Conservation (phyloP, 2,888 invertebrate genomes). For the Zhuqinia jingwanae region DNA sequence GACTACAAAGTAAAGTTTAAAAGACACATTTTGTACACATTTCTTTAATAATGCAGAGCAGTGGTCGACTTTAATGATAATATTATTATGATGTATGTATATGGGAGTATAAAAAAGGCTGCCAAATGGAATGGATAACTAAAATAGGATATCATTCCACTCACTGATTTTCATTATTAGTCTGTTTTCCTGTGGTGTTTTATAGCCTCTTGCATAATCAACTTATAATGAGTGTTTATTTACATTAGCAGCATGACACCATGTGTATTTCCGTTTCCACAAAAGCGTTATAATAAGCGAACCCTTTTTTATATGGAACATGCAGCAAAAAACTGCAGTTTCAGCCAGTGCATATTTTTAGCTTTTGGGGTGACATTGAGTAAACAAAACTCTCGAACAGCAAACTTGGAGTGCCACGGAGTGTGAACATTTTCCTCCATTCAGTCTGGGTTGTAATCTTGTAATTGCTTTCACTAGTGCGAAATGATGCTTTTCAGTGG, state of each 20-base stretch:
- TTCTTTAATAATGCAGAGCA: no score
- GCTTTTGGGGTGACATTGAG: conserved; percentile 46
- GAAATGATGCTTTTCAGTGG: background rate
- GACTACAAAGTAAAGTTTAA: no score
- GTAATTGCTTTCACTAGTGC: background rate
- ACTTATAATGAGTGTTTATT: background rate
- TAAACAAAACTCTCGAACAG: background rate
- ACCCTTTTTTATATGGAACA: background rate
- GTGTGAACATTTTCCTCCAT: background rate
- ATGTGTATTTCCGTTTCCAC: background rate
- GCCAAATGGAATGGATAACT: no score
- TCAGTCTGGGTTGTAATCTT: background rate
- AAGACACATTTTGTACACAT: no score
- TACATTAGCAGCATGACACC: background rate
- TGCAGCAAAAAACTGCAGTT: conserved; percentile 26
- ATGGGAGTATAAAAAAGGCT: no score
- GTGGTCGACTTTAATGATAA: no score
- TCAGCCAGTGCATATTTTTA: conserved; percentile 22
- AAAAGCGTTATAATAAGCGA: background rate
- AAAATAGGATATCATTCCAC: no score
- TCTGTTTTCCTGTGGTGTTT: no score
- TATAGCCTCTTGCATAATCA: no score
- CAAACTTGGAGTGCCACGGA: background rate
- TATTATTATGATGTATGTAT: no score
- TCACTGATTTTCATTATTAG: no score